Base-by-base conservation (phyloP, 2,113 vertebrate species). In the Gallinago paraguaiae region DNA sequence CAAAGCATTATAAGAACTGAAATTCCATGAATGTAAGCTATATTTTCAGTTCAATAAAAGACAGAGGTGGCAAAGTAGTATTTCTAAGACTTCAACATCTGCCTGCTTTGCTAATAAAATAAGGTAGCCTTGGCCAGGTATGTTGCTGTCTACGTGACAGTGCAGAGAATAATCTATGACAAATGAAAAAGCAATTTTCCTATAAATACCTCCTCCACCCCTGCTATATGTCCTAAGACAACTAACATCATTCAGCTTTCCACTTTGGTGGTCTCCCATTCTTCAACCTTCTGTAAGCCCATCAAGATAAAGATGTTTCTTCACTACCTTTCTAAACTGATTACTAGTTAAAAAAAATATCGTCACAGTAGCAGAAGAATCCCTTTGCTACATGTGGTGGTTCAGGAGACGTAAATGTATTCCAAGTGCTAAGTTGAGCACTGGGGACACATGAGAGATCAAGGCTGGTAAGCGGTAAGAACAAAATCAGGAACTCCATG, bases 341-440 rank as follows among this genome's bases (percentile, higher is more conserved):
- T 23, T 2, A 3, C 8, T 20, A 35, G 45, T 45, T 31, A 0
- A 31, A 80, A 53, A 46, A n/a, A 6, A 10, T 6, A 4, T 8
- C 4, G 31, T 12, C 41, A 15, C 2, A 11, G 1, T 14, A 31
- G 48, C 54, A 75, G 48, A 51, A 67, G 67, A 79, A 71, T 1
- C 16, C 17, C 51, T 79, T 80, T 3, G 8, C 37, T 51, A 6
- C 12, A 7, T 5, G 14, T 2, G 0, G 1, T 35, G 30, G 12
- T 39, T 35, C 28, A 8, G 51, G 75, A 88, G 51, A 53, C 5
- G 5, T 5, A 35, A 63, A 67, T 1, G 4, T 2, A 35, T 33
- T 7, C 33, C 27, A 11, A 45, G 51, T 5, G 57, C 30, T 41
- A 35, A 48, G 37, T 9, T 48, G 61, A 61, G 54, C 33, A 27